Conservation (phyloP, 64 coral and sea anemone species). For the Montipora foliosa region DNA sequence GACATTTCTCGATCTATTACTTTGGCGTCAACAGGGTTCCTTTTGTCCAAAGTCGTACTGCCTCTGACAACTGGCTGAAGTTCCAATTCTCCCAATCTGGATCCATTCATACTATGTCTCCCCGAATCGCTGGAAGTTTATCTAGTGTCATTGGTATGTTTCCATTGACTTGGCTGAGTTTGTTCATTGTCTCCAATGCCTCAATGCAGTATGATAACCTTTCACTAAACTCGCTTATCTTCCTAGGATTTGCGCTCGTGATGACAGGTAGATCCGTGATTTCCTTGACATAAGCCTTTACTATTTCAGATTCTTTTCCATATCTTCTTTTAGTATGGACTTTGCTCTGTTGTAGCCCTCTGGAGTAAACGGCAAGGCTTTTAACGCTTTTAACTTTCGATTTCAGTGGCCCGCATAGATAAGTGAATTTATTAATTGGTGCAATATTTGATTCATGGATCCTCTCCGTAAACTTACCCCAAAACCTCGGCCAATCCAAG, state of each 20-base stretch:
- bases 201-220: not conserved
- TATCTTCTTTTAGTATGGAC: not conserved
- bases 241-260: not conserved
- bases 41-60: not conserved
- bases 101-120: not conserved
- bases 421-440: slow-evolving; percentile 24
- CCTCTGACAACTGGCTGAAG: not conserved
- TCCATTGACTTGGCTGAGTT: not conserved
- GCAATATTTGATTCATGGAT: not conserved
- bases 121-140: not conserved
- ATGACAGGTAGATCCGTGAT: not conserved
- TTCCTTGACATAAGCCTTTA: not conserved
- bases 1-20: not conserved
- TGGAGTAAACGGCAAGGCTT: not conserved
- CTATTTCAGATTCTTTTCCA: not conserved
- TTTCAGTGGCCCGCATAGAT: not conserved
- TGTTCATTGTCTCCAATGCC: not conserved
- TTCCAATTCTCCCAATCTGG: not conserved
- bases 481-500: slow-evolving; percentile 17
- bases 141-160: not conserved
- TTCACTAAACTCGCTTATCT: not conserved
- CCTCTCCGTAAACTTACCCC: not conserved
- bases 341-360: not conserved
- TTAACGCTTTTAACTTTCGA: not conserved
- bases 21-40: not conserved